phyloP scores from a whole-genome alignment of 2,797 vertebrate genomes.

The Cryptoprocta ferox region DNA sequence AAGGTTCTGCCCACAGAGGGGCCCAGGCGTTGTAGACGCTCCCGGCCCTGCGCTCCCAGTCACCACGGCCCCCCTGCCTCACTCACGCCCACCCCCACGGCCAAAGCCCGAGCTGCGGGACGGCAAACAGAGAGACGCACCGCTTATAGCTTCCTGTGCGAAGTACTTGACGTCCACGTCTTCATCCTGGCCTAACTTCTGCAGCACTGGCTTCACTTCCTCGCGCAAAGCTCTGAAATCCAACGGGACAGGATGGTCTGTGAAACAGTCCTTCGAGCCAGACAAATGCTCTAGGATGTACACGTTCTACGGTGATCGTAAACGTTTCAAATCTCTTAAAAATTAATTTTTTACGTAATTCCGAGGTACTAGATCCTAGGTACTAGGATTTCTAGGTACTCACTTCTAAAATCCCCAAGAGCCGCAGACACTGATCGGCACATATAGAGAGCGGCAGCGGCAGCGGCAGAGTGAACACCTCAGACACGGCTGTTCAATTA shows the following conservation, averaged over 20 bases:
- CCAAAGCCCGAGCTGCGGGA: neutral
- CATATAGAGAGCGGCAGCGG: neutral
- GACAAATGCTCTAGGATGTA: neutral
- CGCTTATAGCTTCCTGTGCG: constrained; percentile 95
- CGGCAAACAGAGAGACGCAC: constrained; percentile 82
- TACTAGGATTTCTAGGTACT: too few species aligned
- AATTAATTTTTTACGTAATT: too few species aligned
- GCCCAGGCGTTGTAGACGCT: neutral
- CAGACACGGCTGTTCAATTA: neutral
- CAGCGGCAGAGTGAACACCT: neutral
- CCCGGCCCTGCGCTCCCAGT: neutral
- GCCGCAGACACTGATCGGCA: neutral
- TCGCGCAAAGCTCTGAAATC: constrained; percentile 90
- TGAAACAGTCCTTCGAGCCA: neutral
- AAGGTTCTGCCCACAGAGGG: neutral
- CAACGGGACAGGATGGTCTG: neutral
- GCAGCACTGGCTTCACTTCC: constrained; percentile 93
- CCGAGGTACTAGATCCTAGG: too few species aligned
- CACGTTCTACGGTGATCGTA: neutral
- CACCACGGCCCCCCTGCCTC: neutral
- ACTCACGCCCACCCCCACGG: neutral
- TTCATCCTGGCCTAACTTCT: constrained; percentile 93
- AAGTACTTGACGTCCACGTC: constrained; percentile 97
- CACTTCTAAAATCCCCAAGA: constrained; percentile 8
- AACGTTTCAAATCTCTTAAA: constrained; percentile 7